A percentile compares a stretch with the other conserved stretches of the same genome.
phyloP scores from a whole-genome alignment of 37 sponge, comb jelly and placozoan genomes.

The Halichondria panicea region DNA sequence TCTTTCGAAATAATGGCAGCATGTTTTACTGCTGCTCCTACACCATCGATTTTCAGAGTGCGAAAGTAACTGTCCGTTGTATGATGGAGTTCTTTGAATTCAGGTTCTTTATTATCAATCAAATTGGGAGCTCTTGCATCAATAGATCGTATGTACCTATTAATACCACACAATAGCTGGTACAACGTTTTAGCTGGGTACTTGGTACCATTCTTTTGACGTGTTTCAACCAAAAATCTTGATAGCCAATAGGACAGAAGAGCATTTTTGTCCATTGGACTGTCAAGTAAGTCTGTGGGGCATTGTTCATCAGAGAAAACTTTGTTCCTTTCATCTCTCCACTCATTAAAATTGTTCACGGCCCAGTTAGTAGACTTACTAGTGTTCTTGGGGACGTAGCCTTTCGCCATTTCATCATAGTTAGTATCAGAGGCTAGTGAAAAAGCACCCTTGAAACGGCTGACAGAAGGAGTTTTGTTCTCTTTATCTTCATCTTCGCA shows the following conservation, averaged over 20 bases:
- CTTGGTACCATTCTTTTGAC: not conserved
- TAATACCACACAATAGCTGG: not conserved
- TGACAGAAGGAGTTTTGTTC: not conserved
- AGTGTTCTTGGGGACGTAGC: not conserved
- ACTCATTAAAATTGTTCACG: not conserved
- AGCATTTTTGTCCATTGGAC: not conserved
- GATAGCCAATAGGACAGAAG: not conserved
- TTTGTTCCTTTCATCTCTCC: not conserved
- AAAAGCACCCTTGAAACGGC: not conserved
- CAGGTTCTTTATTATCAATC: not conserved
- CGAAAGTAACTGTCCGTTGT: not conserved
- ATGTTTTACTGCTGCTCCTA: not conserved
- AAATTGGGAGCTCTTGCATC: not conserved
- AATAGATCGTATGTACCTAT: not conserved
- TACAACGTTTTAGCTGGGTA: constrained; percentile 7
- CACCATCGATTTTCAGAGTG: not conserved
- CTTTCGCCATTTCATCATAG: constrained; percentile 1
- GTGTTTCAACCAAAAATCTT: not conserved
- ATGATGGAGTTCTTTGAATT: constrained; percentile 1
- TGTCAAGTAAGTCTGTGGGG: constrained; percentile 3
- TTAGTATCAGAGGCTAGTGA: not conserved
- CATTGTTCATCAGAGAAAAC: not conserved
- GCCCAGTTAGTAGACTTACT: constrained; percentile 8
- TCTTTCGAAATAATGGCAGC: not conserved
- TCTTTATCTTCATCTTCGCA: not conserved